Evolutionary conservation across 2,888 invertebrate genomes (phyloP).

Genomic region (Sisyra nigra): DNA sequence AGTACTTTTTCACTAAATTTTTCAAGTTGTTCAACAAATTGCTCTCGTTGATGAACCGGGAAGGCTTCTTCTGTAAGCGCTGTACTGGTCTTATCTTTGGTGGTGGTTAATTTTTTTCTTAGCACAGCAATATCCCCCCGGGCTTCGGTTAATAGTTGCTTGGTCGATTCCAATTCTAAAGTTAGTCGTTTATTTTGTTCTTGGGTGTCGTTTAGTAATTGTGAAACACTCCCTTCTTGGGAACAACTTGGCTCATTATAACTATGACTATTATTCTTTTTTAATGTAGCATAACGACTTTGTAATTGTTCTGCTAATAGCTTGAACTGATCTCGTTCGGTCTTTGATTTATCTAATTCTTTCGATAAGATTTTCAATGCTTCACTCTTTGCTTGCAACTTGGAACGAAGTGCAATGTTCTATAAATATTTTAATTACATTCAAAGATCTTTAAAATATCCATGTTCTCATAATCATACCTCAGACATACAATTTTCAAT

Average conservation of each 20-base stretch:
- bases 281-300: conserved; percentile 31
- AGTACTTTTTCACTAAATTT: conserved; percentile 43
- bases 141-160: conserved; percentile 52
- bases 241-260: conserved; percentile 20
- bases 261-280: conserved; percentile 21
- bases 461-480: conserved; percentile 6
- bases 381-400: conserved; percentile 67
- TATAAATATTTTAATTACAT: conserved; percentile 17
- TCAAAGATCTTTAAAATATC: neutral
- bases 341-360: conserved; percentile 61
- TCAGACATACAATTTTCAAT: conserved; percentile 11
- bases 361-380: conserved; percentile 62
- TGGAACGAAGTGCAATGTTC: conserved; percentile 49
- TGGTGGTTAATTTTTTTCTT: conserved; percentile 28
- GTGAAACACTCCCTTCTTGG: conserved; percentile 31
- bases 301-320: conserved; percentile 64
- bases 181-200: conserved; percentile 40
- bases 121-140: conserved; percentile 51
- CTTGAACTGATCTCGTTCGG: conserved; percentile 66
- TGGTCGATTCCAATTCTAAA: conserved; percentile 44
- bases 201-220: conserved; percentile 37
- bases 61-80: conserved; percentile 20
- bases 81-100: conserved; percentile 13
- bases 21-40: conserved; percentile 50
- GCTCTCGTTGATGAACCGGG: conserved; percentile 44